Conservation (phyloP, 2,888 invertebrate genomes). For the Rhopalosiphum nymphaeae region DNA sequence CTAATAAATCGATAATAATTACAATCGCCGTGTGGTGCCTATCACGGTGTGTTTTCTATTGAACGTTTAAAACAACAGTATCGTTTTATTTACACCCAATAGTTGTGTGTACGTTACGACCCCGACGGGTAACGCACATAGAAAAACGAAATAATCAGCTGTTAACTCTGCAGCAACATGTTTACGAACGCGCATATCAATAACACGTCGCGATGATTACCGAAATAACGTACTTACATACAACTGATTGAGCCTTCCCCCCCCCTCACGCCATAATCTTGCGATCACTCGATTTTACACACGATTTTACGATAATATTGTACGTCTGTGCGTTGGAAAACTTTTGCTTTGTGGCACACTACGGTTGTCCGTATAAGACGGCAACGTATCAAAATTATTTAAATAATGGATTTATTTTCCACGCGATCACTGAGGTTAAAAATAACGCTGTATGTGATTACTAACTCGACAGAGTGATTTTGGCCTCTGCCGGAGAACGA, state of each 20-base stretch:
- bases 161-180: background rate
- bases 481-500: background rate
- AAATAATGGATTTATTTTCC: background rate
- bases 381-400: background rate
- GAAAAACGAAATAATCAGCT: background rate
- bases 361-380: background rate
- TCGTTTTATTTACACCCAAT: background rate
- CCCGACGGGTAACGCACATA: background rate
- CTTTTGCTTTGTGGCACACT: background rate
- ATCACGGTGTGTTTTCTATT: background rate
- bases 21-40: background rate
- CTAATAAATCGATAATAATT: background rate
- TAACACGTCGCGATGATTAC: background rate
- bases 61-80: background rate
- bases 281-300: background rate
- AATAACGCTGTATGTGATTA: constrained; percentile 9
- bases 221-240: background rate
- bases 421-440: background rate
- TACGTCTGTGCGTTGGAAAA: background rate
- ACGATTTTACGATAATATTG: background rate
- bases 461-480: background rate
- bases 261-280: too few relatives aligned
- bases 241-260: too few relatives aligned
- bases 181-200: background rate
- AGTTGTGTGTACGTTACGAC: background rate